Percentiles rank a stretch among this genome's conserved stretches.
Conservation (phyloP, 64 coral and sea anemone species). For the Acropora yongei region DNA sequence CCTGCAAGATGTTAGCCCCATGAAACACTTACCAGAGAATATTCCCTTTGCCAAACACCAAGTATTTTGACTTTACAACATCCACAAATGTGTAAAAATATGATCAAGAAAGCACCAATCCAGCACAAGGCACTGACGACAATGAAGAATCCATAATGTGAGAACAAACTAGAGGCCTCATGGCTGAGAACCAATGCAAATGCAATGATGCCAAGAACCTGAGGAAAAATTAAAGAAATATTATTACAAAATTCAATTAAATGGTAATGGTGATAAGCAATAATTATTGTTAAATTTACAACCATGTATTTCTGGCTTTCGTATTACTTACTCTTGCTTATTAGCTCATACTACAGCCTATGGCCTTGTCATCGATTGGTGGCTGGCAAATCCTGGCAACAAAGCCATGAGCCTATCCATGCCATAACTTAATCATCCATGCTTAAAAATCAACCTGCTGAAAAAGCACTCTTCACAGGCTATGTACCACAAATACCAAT, state of each 20-base stretch:
- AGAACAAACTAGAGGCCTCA: slow-evolving; percentile 77
- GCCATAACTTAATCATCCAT: too few species aligned
- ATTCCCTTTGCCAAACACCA: slow-evolving; percentile 93
- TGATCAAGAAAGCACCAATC: slow-evolving; percentile 78
- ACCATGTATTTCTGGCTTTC: too few species aligned
- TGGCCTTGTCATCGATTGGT: too few species aligned
- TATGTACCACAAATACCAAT: too few species aligned
- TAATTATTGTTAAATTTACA: not conserved
- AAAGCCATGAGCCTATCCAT: too few species aligned
- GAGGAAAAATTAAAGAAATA: not conserved
- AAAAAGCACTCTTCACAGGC: too few species aligned
- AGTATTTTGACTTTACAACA: slow-evolving; percentile 84
- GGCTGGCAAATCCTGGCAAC: too few species aligned
- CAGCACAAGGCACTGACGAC: slow-evolving; percentile 89
- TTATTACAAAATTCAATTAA: not conserved
- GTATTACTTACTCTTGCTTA: too few species aligned
- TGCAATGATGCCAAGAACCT: slow-evolving; percentile 85
- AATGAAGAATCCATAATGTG: slow-evolving; percentile 99
- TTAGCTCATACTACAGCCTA: too few species aligned
- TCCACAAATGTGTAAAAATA: slow-evolving; percentile 82
- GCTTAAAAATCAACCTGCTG: too few species aligned
- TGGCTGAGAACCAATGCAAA: slow-evolving; percentile 85
- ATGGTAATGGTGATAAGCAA: not conserved
- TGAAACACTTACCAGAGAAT: slow-evolving; percentile 81
- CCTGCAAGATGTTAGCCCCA: too few species aligned